A percentile compares a stretch with the other conserved stretches of the same genome.
phyloP scores from a whole-genome alignment of 2,113 vertebrate species.

The Proteles cristata region DNA sequence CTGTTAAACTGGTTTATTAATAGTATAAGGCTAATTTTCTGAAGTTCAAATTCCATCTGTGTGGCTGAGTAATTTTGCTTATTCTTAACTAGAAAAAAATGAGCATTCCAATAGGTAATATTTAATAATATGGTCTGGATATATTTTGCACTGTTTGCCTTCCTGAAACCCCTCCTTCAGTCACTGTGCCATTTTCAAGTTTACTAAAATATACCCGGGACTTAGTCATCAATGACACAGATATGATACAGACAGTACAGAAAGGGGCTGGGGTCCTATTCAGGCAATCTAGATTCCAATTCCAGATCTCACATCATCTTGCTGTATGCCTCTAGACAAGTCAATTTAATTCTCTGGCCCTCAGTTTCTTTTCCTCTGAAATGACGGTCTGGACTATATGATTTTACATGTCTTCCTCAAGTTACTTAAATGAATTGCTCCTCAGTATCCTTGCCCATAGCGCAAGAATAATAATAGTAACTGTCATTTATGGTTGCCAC shows the following conservation, averaged over 20 bases:
- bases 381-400: background rate
- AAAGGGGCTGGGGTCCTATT: background rate
- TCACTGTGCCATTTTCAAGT: background rate
- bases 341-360: background rate
- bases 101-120: background rate
- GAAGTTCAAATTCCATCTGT: slow-evolving; percentile 6
- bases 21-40: background rate
- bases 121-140: background rate
- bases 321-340: background rate
- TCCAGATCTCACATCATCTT: background rate
- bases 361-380: background rate
- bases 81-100: background rate
- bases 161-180: background rate
- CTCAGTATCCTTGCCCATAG: background rate
- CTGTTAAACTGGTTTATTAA: background rate
- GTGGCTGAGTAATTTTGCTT: background rate
- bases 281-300: background rate
- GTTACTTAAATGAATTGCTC: background rate
- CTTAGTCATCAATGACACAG: background rate
- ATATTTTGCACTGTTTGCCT: background rate
- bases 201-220: background rate
- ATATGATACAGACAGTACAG: background rate
- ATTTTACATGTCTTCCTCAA: background rate
- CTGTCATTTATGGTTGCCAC: background rate
- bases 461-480: background rate